A percentile compares a stretch with the other conserved stretches of the same genome.
Evolutionary conservation across 2,888 invertebrate genomes (phyloP).

Genomic region (Epinotia brunnichana): DNA sequence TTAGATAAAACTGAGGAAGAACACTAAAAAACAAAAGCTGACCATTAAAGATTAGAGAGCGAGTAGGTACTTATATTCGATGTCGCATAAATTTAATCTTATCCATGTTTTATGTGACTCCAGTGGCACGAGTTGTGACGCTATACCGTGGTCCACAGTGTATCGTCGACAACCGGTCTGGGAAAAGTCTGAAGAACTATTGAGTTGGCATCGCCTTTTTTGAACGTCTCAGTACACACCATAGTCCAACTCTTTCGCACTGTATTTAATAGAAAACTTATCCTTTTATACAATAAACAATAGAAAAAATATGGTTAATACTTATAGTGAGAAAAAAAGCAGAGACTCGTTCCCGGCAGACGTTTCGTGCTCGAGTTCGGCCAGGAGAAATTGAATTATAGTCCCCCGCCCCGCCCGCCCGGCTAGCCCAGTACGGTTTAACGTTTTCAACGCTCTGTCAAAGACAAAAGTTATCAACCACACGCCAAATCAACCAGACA

Average conservation of each 20-base stretch:
- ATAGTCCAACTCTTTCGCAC: background rate
- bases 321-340: background rate
- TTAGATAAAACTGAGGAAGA: no score
- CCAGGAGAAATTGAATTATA: background rate
- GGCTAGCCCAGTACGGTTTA: no score
- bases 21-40: no score
- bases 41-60: background rate
- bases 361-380: background rate
- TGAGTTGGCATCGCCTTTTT: background rate
- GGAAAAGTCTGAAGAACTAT: background rate
- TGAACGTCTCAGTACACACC: background rate
- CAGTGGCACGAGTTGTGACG: background rate
- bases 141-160: background rate
- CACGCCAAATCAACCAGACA: no score
- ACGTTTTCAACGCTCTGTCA: no score
- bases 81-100: background rate
- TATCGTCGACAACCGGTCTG: background rate
- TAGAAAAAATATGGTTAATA: no score
- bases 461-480: no score
- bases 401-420: no score
- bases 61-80: background rate
- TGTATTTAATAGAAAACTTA: background rate
- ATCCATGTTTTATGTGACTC: slow-evolving; percentile 1
- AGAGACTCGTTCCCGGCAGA: background rate
- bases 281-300: no score